These are phyloP conservation scores for Palloptera scutellata DNA, from an alignment of 2,888 invertebrate genomes.

Conservation along the genomic window DNA sequence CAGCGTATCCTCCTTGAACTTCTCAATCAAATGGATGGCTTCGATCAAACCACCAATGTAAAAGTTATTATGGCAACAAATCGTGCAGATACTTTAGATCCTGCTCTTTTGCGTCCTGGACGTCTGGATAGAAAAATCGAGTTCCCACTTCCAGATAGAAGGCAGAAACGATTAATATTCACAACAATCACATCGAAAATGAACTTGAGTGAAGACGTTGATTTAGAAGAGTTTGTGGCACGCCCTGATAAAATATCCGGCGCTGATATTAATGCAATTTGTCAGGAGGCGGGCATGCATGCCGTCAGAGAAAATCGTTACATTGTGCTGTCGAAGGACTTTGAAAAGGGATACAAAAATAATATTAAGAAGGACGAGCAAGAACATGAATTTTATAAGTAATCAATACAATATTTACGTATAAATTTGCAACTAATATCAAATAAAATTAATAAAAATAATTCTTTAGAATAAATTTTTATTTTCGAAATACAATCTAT, in stretches of 20 bases:
- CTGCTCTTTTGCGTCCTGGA: conserved; percentile 75
- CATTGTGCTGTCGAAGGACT: conserved; percentile 98
- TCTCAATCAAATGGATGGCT: conserved; percentile 99
- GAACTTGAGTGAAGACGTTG: conserved; percentile 98
- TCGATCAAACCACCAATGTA: conserved; percentile 99
- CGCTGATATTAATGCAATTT: conserved; percentile 99
- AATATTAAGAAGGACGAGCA: conserved; percentile 99
- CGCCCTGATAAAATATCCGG: conserved; percentile 98
- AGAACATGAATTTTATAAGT: conserved; percentile 99
- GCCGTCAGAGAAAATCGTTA: conserved; percentile 98
- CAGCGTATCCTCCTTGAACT: conserved; percentile 96
- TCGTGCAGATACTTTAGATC: conserved; percentile 97
- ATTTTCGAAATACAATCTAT: too few relatives aligned
- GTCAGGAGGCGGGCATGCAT: conserved; percentile 99
- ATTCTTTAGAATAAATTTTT: conserved; percentile 8
- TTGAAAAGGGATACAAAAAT: conserved; percentile 99
- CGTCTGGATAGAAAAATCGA: conserved; percentile 98
- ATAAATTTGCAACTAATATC: not conserved
- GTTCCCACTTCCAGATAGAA: conserved; percentile 89
- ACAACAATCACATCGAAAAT: conserved; percentile 96
- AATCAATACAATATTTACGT: conserved; percentile 54
- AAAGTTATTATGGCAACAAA: conserved; percentile 98
- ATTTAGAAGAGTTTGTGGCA: conserved; percentile 98
- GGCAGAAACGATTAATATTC: conserved; percentile 96
- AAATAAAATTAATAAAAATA: conserved; percentile 8